These are phyloP conservation scores for Amphiura filiformis DNA, from an alignment of 35 echinoderm and acorn worm species.

Conservation along the genomic window DNA sequence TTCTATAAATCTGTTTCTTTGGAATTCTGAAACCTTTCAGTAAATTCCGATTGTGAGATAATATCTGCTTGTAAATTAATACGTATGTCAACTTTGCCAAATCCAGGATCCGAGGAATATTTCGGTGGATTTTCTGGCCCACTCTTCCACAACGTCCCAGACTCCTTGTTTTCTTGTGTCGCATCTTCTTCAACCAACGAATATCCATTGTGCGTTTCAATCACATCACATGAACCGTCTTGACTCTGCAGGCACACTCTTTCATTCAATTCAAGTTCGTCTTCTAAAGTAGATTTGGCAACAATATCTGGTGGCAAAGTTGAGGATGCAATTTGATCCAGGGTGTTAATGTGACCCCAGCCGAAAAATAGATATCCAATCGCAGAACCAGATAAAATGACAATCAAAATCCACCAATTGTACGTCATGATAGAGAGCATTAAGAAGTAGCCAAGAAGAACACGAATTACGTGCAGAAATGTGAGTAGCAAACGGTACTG, in stretches of 20 bases:
- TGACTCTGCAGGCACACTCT: no score
- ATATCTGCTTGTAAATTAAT: not conserved
- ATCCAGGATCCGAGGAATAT: no score
- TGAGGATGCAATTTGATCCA: not conserved
- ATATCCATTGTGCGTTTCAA: no score
- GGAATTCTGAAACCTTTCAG: not conserved
- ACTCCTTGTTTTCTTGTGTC: no score
- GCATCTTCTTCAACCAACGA: no score
- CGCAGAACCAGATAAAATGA: not conserved
- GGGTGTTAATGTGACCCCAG: not conserved
- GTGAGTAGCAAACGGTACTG: not conserved
- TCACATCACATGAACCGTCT: no score
- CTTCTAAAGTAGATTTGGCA: not conserved
- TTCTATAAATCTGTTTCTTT: not conserved
- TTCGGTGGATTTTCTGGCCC: no score
- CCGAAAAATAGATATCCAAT: not conserved
- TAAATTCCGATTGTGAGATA: not conserved
- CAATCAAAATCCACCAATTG: not conserved
- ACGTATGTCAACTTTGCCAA: not conserved
- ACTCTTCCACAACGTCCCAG: no score
- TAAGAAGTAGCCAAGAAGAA: not conserved
- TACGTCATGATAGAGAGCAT: not conserved
- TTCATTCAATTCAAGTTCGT: no score
- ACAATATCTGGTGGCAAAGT: not conserved
- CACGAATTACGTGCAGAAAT: not conserved